phyloP scores from a whole-genome alignment of 2,113 vertebrate species.

The Chloropsis hardwickii region DNA sequence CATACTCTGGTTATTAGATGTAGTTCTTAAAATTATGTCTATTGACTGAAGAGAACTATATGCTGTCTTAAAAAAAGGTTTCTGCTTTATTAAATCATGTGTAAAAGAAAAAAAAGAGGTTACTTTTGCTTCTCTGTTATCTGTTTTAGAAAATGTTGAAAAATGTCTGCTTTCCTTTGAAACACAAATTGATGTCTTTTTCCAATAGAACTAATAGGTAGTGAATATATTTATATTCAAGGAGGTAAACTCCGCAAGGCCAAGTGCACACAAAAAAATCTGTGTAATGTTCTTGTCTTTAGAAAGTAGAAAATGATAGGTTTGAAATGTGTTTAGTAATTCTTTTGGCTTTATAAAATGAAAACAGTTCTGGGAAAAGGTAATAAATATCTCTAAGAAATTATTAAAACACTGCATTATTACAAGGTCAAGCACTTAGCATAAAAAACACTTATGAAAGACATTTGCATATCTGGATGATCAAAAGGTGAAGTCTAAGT shows the following conservation, averaged over 20 bases:
- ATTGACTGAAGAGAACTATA: background rate
- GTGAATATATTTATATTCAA: background rate
- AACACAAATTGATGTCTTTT: background rate
- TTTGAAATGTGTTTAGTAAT: slow-evolving; percentile 17
- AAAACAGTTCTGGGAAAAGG: background rate
- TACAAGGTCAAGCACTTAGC: background rate
- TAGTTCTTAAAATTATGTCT: background rate
- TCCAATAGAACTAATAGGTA: background rate
- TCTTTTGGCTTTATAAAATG: background rate
- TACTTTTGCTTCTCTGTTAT: background rate
- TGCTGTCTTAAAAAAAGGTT: background rate
- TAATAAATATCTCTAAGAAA: background rate
- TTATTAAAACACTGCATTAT: background rate
- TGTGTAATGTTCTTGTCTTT: background rate
- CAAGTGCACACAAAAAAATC: background rate
- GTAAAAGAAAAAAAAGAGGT: background rate
- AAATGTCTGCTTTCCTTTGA: background rate
- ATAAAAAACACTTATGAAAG: background rate
- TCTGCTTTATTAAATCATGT: background rate
- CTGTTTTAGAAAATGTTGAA: background rate
- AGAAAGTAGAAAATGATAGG: background rate
- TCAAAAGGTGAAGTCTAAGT: background rate
- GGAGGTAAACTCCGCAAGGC: background rate
- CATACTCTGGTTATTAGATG: background rate
- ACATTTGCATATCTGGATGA: slow-evolving; percentile 14